Evolutionary conservation across 2,888 invertebrate species (phyloP).

Genomic region (Hydraecia micacea): DNA sequence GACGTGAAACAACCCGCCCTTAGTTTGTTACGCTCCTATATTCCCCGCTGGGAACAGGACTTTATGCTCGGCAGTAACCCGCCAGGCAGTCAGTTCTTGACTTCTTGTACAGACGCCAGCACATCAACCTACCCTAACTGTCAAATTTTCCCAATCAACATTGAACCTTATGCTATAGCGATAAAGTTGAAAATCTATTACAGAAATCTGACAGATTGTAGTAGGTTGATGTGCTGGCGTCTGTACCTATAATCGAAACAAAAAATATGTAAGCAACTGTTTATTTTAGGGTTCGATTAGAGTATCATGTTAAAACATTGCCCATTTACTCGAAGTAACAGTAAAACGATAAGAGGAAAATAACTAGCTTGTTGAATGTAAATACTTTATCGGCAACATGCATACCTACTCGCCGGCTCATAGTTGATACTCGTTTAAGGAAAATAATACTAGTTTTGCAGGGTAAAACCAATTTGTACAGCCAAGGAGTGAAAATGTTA

Average conservation of each 20-base stretch:
- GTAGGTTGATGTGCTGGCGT: no score
- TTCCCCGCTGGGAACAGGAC: neutral
- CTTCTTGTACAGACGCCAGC: no score
- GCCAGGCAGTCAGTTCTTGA: neutral
- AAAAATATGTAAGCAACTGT: neutral
- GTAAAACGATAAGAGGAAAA: neutral
- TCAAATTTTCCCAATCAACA: no score
- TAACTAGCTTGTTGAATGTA: neutral
- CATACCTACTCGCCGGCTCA: slow-evolving; percentile 5
- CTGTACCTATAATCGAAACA: neutral
- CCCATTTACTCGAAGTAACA: neutral
- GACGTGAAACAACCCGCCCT: no score
- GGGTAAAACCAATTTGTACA: neutral
- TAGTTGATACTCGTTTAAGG: neutral
- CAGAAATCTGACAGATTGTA: no score
- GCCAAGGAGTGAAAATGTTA: no score
- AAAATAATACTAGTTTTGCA: neutral
- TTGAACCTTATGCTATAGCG: no score
- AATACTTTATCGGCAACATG: neutral
- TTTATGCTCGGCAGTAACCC: neutral
- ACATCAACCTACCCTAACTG: no score
- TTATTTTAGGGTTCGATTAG: neutral
- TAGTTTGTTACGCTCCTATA: no score
- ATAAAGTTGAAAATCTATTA: no score
- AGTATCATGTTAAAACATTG: neutral